These are phyloP conservation scores for Urophycis tenuis DNA, from an alignment of 2,797 vertebrate species.

Conservation along the genomic window DNA sequence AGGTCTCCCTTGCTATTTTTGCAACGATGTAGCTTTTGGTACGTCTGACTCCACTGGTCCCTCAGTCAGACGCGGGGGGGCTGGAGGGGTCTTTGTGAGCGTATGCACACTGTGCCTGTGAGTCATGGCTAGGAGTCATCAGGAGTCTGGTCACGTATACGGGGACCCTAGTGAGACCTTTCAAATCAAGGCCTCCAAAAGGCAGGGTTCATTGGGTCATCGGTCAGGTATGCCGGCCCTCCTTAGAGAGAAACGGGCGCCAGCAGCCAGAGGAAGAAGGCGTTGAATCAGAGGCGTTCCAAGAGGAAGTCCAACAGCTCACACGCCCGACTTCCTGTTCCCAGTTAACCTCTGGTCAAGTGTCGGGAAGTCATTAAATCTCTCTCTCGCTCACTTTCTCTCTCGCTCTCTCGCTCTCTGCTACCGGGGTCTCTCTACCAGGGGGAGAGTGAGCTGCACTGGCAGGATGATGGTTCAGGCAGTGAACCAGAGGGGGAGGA, in stretches of 20 bases:
- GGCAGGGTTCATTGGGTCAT: not conserved
- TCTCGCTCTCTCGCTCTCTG: not conserved
- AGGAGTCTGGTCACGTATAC: not conserved
- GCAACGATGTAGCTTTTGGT: too few species aligned
- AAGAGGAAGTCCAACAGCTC: constrained; percentile 40
- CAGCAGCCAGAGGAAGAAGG: constrained; percentile 48
- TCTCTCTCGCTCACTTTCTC: not conserved
- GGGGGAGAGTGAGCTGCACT: constrained; percentile 91
- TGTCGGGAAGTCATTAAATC: constrained; percentile 34
- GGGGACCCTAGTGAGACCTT: not conserved
- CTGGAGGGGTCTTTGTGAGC: not conserved
- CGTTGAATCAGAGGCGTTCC: constrained; percentile 41
- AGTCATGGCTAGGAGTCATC: not conserved
- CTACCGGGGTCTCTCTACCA: constrained; percentile 46
- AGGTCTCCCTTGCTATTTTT: too few species aligned
- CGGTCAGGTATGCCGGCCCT: constrained; percentile 14
- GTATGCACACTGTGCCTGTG: not conserved
- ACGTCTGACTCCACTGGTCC: not conserved
- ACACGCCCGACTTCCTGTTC: constrained; percentile 37
- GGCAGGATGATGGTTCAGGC: constrained; percentile 98
- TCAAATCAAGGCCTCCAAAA: not conserved
- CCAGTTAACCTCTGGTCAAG: constrained; percentile 21
- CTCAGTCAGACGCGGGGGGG: not conserved
- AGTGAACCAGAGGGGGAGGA: constrained; percentile 92
- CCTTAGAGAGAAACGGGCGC: constrained; percentile 29